phyloP scores from a whole-genome alignment of 2,888 invertebrate genomes.

The Scelioninae gen. 1 region DNA sequence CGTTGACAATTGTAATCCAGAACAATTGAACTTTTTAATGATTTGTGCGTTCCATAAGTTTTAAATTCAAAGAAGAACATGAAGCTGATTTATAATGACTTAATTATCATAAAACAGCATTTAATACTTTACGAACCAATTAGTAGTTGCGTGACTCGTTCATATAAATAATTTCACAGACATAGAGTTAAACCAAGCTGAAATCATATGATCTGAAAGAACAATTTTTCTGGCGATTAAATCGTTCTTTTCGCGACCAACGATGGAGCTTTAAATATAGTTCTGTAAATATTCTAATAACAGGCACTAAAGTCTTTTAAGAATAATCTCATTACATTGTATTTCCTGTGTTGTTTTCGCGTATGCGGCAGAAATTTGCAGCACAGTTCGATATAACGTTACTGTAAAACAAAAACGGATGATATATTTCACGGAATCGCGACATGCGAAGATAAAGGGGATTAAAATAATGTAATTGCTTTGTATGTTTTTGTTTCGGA shows the following conservation, averaged over 20 bases:
- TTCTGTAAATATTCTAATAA: conserved; percentile 60
- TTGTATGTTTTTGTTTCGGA: conserved; percentile 18
- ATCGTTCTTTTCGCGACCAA: conserved; percentile 62
- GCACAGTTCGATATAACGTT: conserved; percentile 23
- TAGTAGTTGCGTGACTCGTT: conserved; percentile 68
- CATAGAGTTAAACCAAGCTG: conserved; percentile 41
- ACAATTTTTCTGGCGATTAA: conserved; percentile 68
- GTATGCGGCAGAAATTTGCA: conserved; percentile 30
- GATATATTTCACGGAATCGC: conserved; percentile 28
- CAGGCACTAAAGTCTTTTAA: conserved; percentile 33
- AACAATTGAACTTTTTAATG: conserved; percentile 51
- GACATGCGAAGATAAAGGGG: conserved; percentile 24
- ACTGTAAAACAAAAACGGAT: conserved; percentile 25
- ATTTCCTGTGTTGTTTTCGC: conserved; percentile 30
- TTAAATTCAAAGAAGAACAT: conserved; percentile 31
- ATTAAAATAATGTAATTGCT: conserved; percentile 35
- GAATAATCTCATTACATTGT: conserved; percentile 38
- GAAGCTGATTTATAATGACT: conserved; percentile 69
- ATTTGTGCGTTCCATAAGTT: conserved; percentile 37
- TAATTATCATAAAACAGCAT: conserved; percentile 70
- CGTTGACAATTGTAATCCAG: conserved; percentile 32
- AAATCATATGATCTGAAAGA: conserved; percentile 65
- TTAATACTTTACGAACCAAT: conserved; percentile 69
- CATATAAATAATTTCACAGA: conserved; percentile 67
- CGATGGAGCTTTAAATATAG: conserved; percentile 56